Conservation (phyloP, 2,113 vertebrate genomes). For the Anoplopoma fimbria region DNA sequence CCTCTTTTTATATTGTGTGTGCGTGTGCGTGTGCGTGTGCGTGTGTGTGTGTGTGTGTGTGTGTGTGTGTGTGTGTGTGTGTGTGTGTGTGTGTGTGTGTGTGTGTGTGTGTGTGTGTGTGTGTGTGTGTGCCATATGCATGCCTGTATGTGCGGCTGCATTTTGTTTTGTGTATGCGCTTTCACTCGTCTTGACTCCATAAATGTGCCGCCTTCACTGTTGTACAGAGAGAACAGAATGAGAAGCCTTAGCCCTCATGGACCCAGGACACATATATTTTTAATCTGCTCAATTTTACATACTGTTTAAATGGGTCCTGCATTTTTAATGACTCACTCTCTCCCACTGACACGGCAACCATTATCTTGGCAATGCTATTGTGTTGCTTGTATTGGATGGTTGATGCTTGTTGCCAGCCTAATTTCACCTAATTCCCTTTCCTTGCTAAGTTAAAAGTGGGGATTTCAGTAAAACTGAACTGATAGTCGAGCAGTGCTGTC, state of each 20-base stretch:
- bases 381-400: constrained; percentile 27
- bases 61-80: background rate
- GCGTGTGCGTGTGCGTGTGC: background rate
- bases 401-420: constrained; percentile 29
- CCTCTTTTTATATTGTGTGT: background rate
- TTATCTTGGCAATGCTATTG: constrained; percentile 33
- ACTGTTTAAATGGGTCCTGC: constrained; percentile 75
- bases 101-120: background rate
- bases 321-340: constrained; percentile 76
- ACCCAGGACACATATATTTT: constrained; percentile 74
- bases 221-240: constrained; percentile 41
- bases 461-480: constrained; percentile 51
- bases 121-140: background rate
- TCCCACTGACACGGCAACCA: constrained; percentile 59
- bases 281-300: constrained; percentile 80
- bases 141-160: background rate
- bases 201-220: constrained; percentile 45
- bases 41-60: background rate
- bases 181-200: background rate
- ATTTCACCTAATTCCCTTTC: constrained; percentile 28
- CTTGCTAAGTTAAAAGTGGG: constrained; percentile 25
- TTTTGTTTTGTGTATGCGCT: constrained; percentile 4
- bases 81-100: background rate
- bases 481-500: constrained; percentile 46
- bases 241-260: constrained; percentile 25